phyloP scores from a whole-genome alignment of 2,797 vertebrate genomes.

The Labroides dimidiatus region DNA sequence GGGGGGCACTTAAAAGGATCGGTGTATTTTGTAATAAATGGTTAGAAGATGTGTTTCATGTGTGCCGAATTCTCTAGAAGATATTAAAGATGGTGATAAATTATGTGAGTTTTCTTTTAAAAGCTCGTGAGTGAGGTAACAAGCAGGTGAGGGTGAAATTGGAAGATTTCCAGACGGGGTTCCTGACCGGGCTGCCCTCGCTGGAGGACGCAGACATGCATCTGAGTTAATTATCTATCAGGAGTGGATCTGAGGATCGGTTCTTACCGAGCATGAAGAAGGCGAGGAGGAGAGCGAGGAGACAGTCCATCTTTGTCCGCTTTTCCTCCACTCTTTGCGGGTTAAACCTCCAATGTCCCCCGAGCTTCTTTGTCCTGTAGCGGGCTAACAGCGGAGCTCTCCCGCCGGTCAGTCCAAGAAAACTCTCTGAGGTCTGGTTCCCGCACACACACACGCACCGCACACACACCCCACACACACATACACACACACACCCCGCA shows the following conservation, averaged over 20 bases:
- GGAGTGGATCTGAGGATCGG: constrained; percentile 27
- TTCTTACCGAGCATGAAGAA: constrained; percentile 68
- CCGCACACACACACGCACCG: constrained; percentile 19
- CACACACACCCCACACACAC: constrained; percentile 29
- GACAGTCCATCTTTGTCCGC: constrained; percentile 38
- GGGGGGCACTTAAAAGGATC: not conserved
- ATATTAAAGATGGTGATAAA: accelerated
- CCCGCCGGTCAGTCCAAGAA: constrained; percentile 59
- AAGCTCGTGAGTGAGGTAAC: accelerated
- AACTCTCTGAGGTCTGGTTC: constrained; percentile 41
- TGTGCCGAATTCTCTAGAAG: constrained; percentile 13
- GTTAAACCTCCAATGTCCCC: constrained; percentile 1
- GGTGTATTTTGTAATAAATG: accelerated
- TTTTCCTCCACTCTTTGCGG: constrained; percentile 1
- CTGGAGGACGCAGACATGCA: not conserved
- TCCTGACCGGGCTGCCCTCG: not conserved
- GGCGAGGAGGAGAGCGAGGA: constrained; percentile 35
- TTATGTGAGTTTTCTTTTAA: accelerated
- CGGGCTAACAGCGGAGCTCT: constrained; percentile 42
- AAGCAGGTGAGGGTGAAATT: not conserved
- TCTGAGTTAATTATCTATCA: constrained; percentile 58
- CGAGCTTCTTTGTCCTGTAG: constrained; percentile 59
- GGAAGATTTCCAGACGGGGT: not conserved
- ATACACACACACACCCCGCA: constrained; percentile 19
- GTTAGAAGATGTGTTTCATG: accelerated